Percentiles rank a stretch among this genome's conserved stretches.
Evolutionary conservation across 1,140 invertebrate species (phyloP).

Genomic region (Bradynema listronoti): DNA sequence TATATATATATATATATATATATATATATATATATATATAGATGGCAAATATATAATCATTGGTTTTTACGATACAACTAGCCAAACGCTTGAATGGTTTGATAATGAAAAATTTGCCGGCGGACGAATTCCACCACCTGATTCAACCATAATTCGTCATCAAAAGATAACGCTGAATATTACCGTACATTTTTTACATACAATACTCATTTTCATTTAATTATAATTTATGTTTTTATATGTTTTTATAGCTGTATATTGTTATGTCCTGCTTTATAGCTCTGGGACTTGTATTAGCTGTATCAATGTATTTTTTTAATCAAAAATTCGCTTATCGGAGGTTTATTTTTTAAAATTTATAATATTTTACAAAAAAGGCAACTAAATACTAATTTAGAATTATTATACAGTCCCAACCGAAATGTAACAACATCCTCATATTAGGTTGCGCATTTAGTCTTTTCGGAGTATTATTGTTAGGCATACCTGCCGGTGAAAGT

Average conservation of each 20-base stretch:
- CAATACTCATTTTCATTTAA: neutral
- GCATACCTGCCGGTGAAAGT: conserved; percentile 61
- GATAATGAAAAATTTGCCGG: conserved; percentile 81
- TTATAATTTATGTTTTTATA: neutral
- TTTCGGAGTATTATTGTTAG: conserved; percentile 79
- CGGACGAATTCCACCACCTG: conserved; percentile 56
- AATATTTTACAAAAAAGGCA: neutral
- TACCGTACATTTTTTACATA: conserved; percentile 13
- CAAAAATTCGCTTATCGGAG: conserved; percentile 24
- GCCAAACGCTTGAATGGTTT: conserved; percentile 86
- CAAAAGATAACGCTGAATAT: conserved; percentile 46
- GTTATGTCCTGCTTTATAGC: conserved; percentile 52
- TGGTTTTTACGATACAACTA: conserved; percentile 91
- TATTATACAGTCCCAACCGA: conserved; percentile 88
- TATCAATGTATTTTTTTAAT: conserved; percentile 68
- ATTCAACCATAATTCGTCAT: conserved; percentile 51
- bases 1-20: too few species aligned
- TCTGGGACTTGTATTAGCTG: conserved; percentile 77
- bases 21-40: too few species aligned
- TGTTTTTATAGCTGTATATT: conserved; percentile 51
- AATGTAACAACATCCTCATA: conserved; percentile 91
- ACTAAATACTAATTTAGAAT: conserved; percentile 66
- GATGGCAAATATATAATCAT: conserved; percentile 86
- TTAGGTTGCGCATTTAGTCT: conserved; percentile 87
- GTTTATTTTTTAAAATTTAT: conserved; percentile 8